Percentiles rank a stretch among this genome's conserved stretches.
Conservation (phyloP, 2,113 vertebrate genomes). For the Alligator mississippiensis region DNA sequence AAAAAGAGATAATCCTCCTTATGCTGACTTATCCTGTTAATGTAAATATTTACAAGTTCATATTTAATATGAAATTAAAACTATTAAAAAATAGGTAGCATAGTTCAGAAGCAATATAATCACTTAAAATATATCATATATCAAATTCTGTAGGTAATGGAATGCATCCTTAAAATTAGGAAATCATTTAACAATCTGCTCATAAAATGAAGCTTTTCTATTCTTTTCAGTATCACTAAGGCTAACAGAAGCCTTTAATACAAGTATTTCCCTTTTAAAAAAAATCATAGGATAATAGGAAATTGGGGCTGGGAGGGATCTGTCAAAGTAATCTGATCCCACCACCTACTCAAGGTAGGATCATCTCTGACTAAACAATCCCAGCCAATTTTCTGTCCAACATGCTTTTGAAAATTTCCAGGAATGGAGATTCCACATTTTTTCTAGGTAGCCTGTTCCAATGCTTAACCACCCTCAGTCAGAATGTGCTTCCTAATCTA, state of each 20-base stretch:
- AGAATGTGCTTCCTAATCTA: no score
- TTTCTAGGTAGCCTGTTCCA: no score
- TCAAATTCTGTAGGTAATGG: not conserved
- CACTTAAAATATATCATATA: not conserved
- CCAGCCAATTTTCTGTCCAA: no score
- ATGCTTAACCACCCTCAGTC: no score
- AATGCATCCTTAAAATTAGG: not conserved
- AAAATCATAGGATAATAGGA: no score
- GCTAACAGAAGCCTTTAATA: not conserved
- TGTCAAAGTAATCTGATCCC: no score
- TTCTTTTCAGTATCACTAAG: not conserved
- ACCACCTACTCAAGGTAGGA: no score
- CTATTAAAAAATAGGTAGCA: not conserved
- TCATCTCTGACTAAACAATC: no score
- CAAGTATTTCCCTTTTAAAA: not conserved
- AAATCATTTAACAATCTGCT: not conserved
- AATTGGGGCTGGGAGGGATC: no score
- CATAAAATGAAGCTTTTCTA: not conserved
- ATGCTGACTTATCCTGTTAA: not conserved
- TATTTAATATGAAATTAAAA: not conserved
- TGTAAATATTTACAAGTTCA: not conserved
- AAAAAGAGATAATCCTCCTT: not conserved
- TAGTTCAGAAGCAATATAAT: rapidly evolving
- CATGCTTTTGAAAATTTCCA: no score
- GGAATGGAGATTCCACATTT: no score